Evolutionary conservation across 2,888 invertebrate genomes (phyloP), one percentile per base, ranked within the genome.

Genomic region (Xestia c-nigrum): DNA sequence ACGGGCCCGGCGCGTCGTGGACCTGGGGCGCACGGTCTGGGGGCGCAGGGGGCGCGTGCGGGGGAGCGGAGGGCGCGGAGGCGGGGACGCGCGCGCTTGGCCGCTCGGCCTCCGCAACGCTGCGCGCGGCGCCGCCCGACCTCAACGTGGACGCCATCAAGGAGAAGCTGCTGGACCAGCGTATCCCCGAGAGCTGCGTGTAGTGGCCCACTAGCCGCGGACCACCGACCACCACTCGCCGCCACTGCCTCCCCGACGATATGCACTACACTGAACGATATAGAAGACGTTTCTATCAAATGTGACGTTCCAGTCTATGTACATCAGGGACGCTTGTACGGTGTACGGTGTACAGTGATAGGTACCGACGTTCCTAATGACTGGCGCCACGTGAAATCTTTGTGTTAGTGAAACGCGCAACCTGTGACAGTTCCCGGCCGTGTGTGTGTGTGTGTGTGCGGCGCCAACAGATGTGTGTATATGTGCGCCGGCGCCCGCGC

Each of bases 171-270:
- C 98, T 98, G 97, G 98, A 98, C 91, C 98, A 98, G 93, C 97
- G 98, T 92, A 98, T 98, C 92, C 98, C 98, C 65, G 98, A 98
- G 95, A 98, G 98, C 93, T 98, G 98, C 96, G 98, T 98, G 91
- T 98, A 98, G 97, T 91, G 79, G 76, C 71, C 40, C 31, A 65
- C 61, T 4, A 19, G 1, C 10, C 19, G 19, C n/a, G 63, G 14
- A 21, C 50, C 40, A 55, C 40, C 6, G n/a, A 4, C 19, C 19
- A 10, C 52, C 38, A 38, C 52, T 12, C 46, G 7, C 71, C n/a
- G 24, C 52, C 59, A 5, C 47, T 46, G 7, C 31, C 59, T 59
- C 14, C 43, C 31, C 61, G 19, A 63, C 52, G 50, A 10, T 43
- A 10, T 63, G 31, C 14, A 46, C 24, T 31, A 9, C n/a, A 47